These are phyloP conservation scores for cat (Felis catus) DNA, from an alignment of 2,113 vertebrate genomes.

Conservation along the genomic window DNA sequence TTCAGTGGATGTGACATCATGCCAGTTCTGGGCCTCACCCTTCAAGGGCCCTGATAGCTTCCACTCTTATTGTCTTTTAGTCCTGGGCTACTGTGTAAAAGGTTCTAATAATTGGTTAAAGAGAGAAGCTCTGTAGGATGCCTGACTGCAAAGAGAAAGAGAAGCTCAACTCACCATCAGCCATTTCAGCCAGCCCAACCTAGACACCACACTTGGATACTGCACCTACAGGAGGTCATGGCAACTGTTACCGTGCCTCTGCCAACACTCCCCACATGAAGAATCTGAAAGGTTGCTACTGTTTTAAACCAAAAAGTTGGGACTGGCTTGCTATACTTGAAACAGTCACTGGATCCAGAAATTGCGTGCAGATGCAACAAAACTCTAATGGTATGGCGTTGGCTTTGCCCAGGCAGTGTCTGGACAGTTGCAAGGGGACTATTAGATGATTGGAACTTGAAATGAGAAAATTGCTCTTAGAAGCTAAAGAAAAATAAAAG, in stretches of 20 bases:
- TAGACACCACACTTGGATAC: not conserved
- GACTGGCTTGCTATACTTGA: not conserved
- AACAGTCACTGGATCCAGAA: not conserved
- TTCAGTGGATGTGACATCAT: not conserved
- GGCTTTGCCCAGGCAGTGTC: not conserved
- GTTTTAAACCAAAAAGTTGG: not conserved
- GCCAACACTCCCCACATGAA: not conserved
- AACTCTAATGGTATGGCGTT: not conserved
- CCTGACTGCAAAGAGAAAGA: not conserved
- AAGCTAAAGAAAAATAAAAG: not conserved
- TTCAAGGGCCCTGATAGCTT: not conserved
- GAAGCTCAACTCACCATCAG: not conserved
- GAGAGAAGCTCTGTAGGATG: not conserved
- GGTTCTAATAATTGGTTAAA: not conserved
- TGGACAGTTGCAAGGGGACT: not conserved
- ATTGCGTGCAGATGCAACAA: not conserved
- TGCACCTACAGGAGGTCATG: rapidly evolving
- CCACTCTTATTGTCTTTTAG: not conserved
- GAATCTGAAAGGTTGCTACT: not conserved
- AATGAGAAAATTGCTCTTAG: not conserved
- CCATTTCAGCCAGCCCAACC: no score
- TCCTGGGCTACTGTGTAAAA: not conserved
- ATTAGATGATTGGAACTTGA: not conserved
- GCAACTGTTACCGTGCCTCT: not conserved
- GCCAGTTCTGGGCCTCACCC: not conserved